These are phyloP conservation scores for Paracanthobrama guichenoti DNA, from an alignment of 2,113 vertebrate genomes.

Conservation along the genomic window DNA sequence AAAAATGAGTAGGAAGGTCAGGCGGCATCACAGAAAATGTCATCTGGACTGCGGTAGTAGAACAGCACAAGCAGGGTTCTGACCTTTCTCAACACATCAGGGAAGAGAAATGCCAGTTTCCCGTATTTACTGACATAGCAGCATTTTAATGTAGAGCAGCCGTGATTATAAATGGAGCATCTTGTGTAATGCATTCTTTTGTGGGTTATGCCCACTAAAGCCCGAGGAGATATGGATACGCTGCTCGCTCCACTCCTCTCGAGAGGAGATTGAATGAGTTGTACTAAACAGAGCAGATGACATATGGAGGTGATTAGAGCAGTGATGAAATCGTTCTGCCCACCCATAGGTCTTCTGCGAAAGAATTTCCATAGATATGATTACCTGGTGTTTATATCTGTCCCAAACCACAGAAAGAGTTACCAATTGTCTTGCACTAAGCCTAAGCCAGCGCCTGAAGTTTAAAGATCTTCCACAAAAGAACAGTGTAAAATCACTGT, in stretches of 20 bases:
- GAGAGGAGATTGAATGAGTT: slow-evolving; percentile 13
- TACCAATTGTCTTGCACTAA: neutral
- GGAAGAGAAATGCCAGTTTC: slow-evolving; percentile 73
- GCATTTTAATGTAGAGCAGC: slow-evolving; percentile 63
- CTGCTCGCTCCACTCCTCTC: neutral
- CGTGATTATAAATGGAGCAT: slow-evolving; percentile 32
- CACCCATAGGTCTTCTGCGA: neutral
- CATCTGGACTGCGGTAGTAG: slow-evolving; percentile 54
- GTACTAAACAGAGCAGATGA: slow-evolving; percentile 26
- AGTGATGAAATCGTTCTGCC: slow-evolving; percentile 16
- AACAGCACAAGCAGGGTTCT: slow-evolving; percentile 53
- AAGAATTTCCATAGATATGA: neutral
- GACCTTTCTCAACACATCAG: slow-evolving; percentile 74
- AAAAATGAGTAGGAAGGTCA: slow-evolving; percentile 70
- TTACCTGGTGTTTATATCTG: slow-evolving; percentile 29
- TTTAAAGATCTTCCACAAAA: neutral
- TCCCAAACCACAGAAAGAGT: slow-evolving; percentile 26
- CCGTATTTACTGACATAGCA: slow-evolving; percentile 67
- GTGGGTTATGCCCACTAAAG: slow-evolving; percentile 29
- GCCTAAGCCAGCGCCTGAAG: neutral
- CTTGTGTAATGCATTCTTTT: slow-evolving; percentile 26
- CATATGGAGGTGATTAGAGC: slow-evolving; percentile 30
- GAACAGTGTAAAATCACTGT: too few species aligned
- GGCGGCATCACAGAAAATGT: slow-evolving; percentile 70
- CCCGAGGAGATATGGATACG: slow-evolving; percentile 19